Conservation (phyloP, 1,140 invertebrate species). For the Plectrocnemia conspersa region DNA sequence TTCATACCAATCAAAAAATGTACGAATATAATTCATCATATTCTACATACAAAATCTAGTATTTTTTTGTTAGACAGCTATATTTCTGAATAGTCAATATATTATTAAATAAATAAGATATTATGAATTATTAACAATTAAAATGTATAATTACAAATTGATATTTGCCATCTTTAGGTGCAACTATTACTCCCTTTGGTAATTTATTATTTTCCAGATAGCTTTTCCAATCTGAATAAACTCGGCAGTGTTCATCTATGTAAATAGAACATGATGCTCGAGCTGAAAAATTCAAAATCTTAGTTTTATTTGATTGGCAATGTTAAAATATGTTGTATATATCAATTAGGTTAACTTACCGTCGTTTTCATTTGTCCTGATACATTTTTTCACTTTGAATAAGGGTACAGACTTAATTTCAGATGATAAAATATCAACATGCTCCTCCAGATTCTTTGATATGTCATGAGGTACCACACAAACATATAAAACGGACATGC, state of each 20-base stretch:
- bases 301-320: neutral
- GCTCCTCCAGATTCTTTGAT: neutral
- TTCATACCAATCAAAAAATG: too few relatives aligned
- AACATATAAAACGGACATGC: conserved; percentile 21
- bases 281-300: conserved; percentile 6
- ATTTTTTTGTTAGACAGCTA: too few relatives aligned
- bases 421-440: neutral
- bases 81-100: too few relatives aligned
- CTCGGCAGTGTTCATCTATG: conserved; percentile 19
- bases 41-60: too few relatives aligned
- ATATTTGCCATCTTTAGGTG: conserved; percentile 12
- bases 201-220: conserved; percentile 20
- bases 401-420: conserved; percentile 12
- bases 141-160: neutral
- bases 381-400: conserved; percentile 21
- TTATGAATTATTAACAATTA: neutral
- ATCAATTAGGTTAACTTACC: conserved; percentile 10
- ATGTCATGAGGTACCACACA: conserved; percentile 9
- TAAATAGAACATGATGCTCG: conserved; percentile 8
- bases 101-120: too few relatives aligned
- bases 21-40: too few relatives aligned
- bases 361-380: conserved; percentile 11
- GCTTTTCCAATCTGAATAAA: conserved; percentile 7
- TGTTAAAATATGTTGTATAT: too few relatives aligned
- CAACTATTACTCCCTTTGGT: conserved; percentile 17